Base-by-base conservation (phyloP, 1,140 invertebrate genomes). In the Physella acuta region DNA sequence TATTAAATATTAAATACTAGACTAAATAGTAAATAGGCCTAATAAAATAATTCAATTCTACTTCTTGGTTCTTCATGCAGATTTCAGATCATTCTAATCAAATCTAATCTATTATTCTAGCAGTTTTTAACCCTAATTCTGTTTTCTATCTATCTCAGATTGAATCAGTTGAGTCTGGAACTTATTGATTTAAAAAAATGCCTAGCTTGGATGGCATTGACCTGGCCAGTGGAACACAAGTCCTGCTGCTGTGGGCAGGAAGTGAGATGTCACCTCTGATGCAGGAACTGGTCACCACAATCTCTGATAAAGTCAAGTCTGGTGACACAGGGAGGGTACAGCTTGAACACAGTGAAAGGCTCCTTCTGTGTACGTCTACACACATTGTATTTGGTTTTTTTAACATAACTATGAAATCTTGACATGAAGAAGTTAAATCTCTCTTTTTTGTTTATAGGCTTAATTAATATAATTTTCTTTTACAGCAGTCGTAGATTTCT, bases 251-350 rank as follows among this genome's bases (percentile, higher is more conserved):
- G 8, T 85, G 83, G 84, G 73, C 73, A 17, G 76, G 81, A 16
- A 61, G 52, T 3, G 56, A 74, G 36, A 73, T 78, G 3, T 67
- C 74, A 24, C 71, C 76, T 24, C 68, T 76, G 5, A 72, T 84
- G 58, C 71, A 78, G 52, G 71, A 77, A 33, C 62, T 69, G 31
- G 80, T 81, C 4, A 62, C 78, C 24, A 31, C 72, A 2, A 62
- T 85, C 5, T 69, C 76, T 52, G 59, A 75, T 53, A 72, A 71
- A 66, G 79, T 82, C 34, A 68, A 33, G 24, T 39, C 34, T 62
- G 78, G 77, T 26, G 68, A 75, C 1, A 88, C 88, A 49, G 88
- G 88, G 0, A 87, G 80, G 16, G 88, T 89, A 3, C 90, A 82
- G 65, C 75, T 85, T 51, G 85, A 86, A 76, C 79, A 86, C 73